Base-by-base conservation (phyloP, 2,113 vertebrate genomes). In the Paramisgurnus dabryanus region DNA sequence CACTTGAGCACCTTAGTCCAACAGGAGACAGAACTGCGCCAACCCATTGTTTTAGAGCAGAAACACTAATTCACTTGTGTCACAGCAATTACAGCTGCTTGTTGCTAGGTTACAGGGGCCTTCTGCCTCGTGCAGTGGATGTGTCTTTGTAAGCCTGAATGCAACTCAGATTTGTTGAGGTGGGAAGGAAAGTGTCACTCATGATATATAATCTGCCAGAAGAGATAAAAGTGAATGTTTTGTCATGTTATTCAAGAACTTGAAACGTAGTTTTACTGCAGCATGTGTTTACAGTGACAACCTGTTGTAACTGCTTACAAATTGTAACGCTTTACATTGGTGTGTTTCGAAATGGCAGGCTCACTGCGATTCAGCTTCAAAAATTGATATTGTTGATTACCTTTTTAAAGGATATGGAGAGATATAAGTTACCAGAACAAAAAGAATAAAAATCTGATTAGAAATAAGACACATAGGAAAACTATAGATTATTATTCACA, bases 91-190 rank as follows among this genome's bases (percentile, higher is more conserved):
- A 89, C 85, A 87, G 83, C 86, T 87, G 84, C 85, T 85, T 89
- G 88, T 89, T 89, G 88, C 88, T 89, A 87, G 84, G 88, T 78
- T 89, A 89, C 88, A 81, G 85, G 71, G 80, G 79, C 77, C 84
- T 83, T 87, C 82, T 86, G 84, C 81, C 85, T 89, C 67, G 79
- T 87, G 87, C 80, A 75, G 84, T 83, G 80, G 22, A 77, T 82
- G 77, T 82, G 87, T 83, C 82, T 72, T 72, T 81, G 57, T 78
- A 82, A 74, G 68, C 80, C 72, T 82, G 65, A 76, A 85, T 82
- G 81, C 60, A 82, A 77, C 69, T 80, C 47, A 65, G 66, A 85
- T 78, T 80, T 83, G 84, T 63, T 70, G 71, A 79, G 67, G 79
- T 71, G 67, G 71, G 79, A 68, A 63, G 76, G 41, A 67, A 67